Evolutionary conservation across 2,113 vertebrate genomes (phyloP), one percentile per base, ranked within the genome.

Genomic region (Columba livia): DNA sequence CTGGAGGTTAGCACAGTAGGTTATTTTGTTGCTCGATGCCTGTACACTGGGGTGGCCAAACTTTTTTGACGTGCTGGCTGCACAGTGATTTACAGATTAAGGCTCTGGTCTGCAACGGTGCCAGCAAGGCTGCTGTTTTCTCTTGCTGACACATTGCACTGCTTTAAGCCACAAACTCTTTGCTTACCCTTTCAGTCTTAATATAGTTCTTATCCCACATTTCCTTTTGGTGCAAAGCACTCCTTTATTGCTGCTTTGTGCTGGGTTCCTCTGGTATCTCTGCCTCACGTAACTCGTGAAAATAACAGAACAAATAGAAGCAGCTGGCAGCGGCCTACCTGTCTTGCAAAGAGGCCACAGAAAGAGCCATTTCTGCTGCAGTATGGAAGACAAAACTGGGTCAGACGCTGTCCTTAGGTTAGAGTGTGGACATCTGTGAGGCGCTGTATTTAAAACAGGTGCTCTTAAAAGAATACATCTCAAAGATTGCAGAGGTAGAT

Each of bases 81-180:
- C 31, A 5, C 86, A 65, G 96, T 95, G 97, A 97, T 97, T 98
- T 98, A 94, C 96, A 94, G 96, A 97, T 96, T 78, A 97, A 95
- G 91, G 86, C 89, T 96, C 88, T 95, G 95, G 95, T 93, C 96
- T 96, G 96, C 79, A 44, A 61, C 20, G 1, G 58, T 92, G 97
- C 97, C 97, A 97, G 91, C 72, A 62, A 89, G 96, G 73, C 97
- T 95, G 95, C 97, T 97, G 95, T 74, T 97, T 95, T 94, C 90
- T 90, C 90, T 95, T 2, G 11, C 89, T 83, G 94, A 94, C 96
- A 97, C 94, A 84, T 91, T 69, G 40, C 36, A 6, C 79, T 90
- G 90, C 96, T 96, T 96, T 92, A 93, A 97, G 84, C 82, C 25
- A 0, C 96, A 67, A 93, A 79, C 75, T 75, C 95, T 96, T 92